phyloP scores from a whole-genome alignment of 1,140 invertebrate genomes.

The Conus ventricosus region DNA sequence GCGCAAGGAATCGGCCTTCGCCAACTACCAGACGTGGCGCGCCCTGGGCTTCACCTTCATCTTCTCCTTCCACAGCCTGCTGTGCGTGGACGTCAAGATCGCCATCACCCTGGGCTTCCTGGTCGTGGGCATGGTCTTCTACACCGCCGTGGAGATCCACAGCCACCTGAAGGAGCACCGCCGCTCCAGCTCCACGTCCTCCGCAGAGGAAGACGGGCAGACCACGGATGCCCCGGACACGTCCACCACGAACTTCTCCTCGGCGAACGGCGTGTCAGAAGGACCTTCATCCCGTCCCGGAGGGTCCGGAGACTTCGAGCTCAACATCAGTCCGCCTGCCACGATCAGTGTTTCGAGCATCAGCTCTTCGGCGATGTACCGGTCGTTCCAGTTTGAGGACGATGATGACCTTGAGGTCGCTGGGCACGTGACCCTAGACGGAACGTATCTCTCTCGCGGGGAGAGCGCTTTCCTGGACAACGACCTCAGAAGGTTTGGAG shows the following conservation, averaged over 20 bases:
- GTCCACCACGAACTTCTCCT: background rate
- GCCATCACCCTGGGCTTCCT: slow-evolving; percentile 37
- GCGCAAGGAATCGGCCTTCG: slow-evolving; percentile 60
- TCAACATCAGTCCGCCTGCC: background rate
- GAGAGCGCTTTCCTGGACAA: slow-evolving; percentile 26
- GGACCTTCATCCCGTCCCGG: background rate
- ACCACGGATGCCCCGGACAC: background rate
- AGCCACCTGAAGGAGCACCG: background rate
- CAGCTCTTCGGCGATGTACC: background rate
- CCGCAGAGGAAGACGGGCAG: background rate
- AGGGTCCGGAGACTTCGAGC: background rate
- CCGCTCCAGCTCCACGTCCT: background rate
- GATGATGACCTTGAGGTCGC: background rate
- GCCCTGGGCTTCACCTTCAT: slow-evolving; percentile 57
- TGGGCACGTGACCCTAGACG: background rate
- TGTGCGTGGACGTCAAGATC: slow-evolving; percentile 65
- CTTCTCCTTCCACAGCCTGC: slow-evolving; percentile 55
- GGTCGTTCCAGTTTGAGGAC: background rate
- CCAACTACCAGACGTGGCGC: slow-evolving; percentile 61
- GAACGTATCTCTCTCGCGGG: background rate
- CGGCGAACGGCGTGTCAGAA: background rate
- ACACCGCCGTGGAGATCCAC: slow-evolving; percentile 41
- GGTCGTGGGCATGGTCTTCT: slow-evolving; percentile 34
- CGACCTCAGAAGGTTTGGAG: slow-evolving; percentile 20
- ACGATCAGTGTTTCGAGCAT: background rate